Conservation (phyloP, 2,888 invertebrate genomes). For the Dicycla oo region DNA sequence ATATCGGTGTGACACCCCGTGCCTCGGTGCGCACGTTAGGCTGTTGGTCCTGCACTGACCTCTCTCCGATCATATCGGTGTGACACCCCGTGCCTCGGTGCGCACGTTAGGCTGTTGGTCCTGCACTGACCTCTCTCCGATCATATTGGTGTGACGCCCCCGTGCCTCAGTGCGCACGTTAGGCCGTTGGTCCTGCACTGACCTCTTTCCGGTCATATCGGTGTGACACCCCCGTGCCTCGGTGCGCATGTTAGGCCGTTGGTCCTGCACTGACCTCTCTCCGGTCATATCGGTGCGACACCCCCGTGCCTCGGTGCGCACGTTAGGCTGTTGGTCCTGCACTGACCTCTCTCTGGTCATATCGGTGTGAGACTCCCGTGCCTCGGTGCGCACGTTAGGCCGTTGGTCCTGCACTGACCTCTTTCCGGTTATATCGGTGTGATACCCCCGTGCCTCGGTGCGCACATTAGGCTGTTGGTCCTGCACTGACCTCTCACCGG, state of each 20-base stretch:
- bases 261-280: neutral
- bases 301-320: neutral
- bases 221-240: neutral
- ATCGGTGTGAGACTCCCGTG: neutral
- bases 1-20: neutral
- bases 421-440: neutral
- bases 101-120: no score
- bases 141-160: neutral
- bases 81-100: neutral
- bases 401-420: neutral
- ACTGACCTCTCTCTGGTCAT: neutral
- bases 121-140: neutral
- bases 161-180: no score
- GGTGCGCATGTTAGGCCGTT: no score
- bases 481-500: neutral
- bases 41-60: neutral
- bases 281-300: neutral
- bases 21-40: no score
- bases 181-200: neutral
- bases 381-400: no score
- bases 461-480: no score
- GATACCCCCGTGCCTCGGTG: neutral
- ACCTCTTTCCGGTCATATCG: neutral
- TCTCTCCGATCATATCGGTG: neutral
- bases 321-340: no score